Conservation (phyloP, 2,888 invertebrate genomes). For the Calameuta idolon region DNA sequence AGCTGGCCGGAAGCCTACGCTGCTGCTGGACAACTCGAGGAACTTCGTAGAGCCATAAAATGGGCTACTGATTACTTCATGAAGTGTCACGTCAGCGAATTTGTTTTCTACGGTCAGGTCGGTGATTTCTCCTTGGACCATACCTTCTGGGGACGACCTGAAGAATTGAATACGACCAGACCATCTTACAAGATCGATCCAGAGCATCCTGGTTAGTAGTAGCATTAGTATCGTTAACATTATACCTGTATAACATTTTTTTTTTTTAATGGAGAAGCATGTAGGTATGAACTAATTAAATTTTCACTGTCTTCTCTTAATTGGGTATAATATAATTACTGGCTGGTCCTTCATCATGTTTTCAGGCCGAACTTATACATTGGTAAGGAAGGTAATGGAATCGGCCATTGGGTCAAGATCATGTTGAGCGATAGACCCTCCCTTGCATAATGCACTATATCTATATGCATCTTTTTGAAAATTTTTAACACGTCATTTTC, state of each 20-base stretch:
- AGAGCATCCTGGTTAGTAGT: constrained; percentile 68
- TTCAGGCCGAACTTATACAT: not conserved
- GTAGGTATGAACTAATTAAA: not conserved
- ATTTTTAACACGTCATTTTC: not conserved
- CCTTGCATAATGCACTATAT: not conserved
- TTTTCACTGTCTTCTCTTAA: not conserved
- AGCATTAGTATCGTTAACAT: not conserved
- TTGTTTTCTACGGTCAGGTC: constrained; percentile 71
- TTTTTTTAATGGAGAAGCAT: not conserved
- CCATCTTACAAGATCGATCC: constrained; percentile 72
- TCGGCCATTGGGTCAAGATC: not conserved
- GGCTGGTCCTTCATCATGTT: not conserved
- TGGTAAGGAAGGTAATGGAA: not conserved
- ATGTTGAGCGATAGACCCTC: not conserved
- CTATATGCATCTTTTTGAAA: not conserved
- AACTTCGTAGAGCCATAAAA: constrained; percentile 67
- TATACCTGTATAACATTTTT: not conserved
- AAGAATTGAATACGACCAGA: constrained; percentile 71
- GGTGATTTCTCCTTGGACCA: constrained; percentile 72
- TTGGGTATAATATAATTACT: not conserved
- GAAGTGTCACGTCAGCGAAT: constrained; percentile 70
- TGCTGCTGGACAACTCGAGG: constrained; percentile 66
- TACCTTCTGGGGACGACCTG: constrained; percentile 73
- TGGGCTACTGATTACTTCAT: constrained; percentile 75
- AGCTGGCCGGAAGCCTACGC: constrained; percentile 69